Evolutionary conservation across 2,113 vertebrate genomes (phyloP).

Genomic region (Recurvirostra avosetta): DNA sequence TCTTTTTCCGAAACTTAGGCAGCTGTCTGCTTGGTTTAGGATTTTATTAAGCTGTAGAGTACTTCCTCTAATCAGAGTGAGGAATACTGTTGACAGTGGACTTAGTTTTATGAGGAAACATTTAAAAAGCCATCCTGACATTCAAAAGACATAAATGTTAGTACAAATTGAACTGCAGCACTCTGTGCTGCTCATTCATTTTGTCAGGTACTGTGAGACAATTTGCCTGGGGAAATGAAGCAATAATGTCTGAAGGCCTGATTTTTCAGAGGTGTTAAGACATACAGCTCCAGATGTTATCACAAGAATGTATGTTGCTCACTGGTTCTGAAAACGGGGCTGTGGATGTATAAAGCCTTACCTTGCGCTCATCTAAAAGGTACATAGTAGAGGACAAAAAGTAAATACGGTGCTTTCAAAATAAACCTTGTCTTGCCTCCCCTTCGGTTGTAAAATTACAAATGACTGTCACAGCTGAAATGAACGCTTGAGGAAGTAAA

Average conservation of each 20-base stretch:
- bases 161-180: conserved; percentile 30
- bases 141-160: conserved; percentile 58
- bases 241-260: conserved; percentile 22
- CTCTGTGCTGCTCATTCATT: background rate
- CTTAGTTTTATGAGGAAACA: conserved; percentile 50
- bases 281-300: conserved; percentile 17
- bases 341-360: background rate
- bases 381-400: background rate
- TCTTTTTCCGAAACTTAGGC: background rate
- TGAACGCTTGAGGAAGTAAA: background rate
- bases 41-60: conserved; percentile 30
- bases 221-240: conserved; percentile 54
- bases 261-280: conserved; percentile 27
- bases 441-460: background rate
- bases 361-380: background rate
- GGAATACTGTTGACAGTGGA: conserved; percentile 45
- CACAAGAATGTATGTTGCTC: background rate
- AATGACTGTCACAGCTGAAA: background rate
- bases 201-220: conserved; percentile 3
- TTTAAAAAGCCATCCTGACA: conserved; percentile 44
- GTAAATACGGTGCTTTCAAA: background rate
- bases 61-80: conserved; percentile 11
- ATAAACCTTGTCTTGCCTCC: background rate
- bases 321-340: background rate
- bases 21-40: background rate